Conservation (phyloP, 2,888 invertebrate species). For the Spisula solida region DNA sequence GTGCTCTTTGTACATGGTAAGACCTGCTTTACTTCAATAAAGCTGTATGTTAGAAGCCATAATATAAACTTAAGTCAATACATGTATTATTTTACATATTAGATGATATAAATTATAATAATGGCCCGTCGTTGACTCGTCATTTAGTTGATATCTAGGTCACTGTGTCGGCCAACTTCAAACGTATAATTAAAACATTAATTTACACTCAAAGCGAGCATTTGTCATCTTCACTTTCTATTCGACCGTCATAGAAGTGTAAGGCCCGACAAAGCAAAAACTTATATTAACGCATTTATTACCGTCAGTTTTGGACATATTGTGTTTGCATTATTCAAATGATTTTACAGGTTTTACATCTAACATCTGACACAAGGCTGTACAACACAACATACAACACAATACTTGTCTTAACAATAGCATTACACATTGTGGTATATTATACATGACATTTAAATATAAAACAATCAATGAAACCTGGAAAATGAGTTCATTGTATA, state of each 20-base stretch:
- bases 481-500: too few relatives aligned
- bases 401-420: too few relatives aligned
- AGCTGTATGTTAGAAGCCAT: too few relatives aligned
- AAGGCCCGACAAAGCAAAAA: not conserved
- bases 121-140: not conserved
- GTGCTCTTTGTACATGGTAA: too few relatives aligned
- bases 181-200: constrained; percentile 11
- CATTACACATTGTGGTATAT: too few relatives aligned
- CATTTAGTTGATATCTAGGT: not conserved
- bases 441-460: too few relatives aligned
- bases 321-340: too few relatives aligned
- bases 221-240: not conserved
- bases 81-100: not conserved
- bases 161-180: not conserved
- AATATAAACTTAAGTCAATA: not conserved
- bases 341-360: too few relatives aligned
- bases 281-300: not conserved
- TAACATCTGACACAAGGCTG: too few relatives aligned
- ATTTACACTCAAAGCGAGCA: not conserved
- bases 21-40: too few relatives aligned
- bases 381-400: too few relatives aligned
- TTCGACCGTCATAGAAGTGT: not conserved
- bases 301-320: not conserved
- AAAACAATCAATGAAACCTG: too few relatives aligned
- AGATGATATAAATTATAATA: not conserved